Evolutionary conservation across 2,113 vertebrate genomes (phyloP).

Genomic region (Delphinapterus leucas): DNA sequence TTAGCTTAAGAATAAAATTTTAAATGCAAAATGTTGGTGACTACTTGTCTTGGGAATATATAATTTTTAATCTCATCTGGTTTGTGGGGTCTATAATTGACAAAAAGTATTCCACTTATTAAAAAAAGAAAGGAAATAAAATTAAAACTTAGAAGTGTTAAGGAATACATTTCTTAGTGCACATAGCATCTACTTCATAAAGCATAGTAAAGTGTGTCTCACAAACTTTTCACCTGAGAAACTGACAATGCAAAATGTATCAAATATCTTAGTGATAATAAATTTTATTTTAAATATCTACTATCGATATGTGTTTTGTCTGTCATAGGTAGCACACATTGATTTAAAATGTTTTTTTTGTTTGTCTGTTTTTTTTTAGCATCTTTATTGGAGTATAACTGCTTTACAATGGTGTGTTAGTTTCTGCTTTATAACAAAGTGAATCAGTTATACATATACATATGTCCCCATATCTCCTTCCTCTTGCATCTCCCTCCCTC

Average conservation of each 20-base stretch:
- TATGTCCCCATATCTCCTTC: too few relatives aligned
- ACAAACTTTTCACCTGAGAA: neutral
- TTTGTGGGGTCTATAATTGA: neutral
- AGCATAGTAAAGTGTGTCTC: neutral
- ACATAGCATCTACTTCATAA: neutral
- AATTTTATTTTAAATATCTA: neutral
- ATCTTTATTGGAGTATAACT: too few relatives aligned
- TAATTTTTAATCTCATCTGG: neutral
- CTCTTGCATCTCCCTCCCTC: too few relatives aligned
- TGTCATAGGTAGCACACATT: neutral
- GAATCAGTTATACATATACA: too few relatives aligned
- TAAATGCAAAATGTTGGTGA: neutral
- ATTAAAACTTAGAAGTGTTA: neutral
- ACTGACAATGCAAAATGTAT: neutral
- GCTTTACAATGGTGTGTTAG: too few relatives aligned
- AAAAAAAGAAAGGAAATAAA: neutral
- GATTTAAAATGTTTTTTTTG: neutral
- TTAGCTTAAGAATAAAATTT: conserved; percentile 28
- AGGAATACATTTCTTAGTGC: neutral
- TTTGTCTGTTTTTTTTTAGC: too few relatives aligned
- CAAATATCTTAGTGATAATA: neutral
- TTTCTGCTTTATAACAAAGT: too few relatives aligned
- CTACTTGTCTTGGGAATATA: neutral
- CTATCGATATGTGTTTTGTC: neutral
- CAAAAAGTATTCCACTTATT: neutral